These are phyloP conservation scores for Amphibalanus amphitrite DNA, from an alignment of 1,140 invertebrate species.

Conservation along the genomic window DNA sequence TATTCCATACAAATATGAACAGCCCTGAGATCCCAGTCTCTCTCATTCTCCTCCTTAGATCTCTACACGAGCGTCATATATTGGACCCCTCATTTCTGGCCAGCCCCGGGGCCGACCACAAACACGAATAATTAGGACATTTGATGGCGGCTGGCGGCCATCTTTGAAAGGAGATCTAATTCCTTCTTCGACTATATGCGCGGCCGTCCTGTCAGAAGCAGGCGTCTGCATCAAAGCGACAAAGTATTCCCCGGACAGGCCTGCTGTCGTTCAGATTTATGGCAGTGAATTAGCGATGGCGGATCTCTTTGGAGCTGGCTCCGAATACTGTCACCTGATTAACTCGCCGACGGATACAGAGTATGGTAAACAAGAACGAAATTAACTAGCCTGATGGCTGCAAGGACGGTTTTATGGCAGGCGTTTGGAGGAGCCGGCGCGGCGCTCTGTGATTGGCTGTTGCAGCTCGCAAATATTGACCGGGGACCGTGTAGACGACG, in stretches of 20 bases:
- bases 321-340: background rate
- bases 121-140: no score
- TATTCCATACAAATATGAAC: no score
- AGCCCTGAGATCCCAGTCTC: no score
- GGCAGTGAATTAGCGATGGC: background rate
- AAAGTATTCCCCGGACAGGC: background rate
- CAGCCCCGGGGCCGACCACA: no score
- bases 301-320: background rate
- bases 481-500: background rate
- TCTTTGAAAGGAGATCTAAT: background rate
- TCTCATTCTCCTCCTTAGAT: no score
- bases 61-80: no score
- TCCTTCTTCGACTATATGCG: background rate
- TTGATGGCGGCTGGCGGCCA: background rate
- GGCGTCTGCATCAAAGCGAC: background rate
- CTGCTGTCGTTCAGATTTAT: background rate
- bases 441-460: background rate
- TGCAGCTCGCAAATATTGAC: background rate
- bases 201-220: background rate
- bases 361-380: background rate
- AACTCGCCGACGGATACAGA: background rate
- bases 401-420: background rate
- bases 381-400: background rate
- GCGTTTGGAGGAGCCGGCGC: background rate
- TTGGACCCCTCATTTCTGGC: no score